Base-by-base conservation (phyloP, 23 tunicate species). In the Ascidia mentula region DNA sequence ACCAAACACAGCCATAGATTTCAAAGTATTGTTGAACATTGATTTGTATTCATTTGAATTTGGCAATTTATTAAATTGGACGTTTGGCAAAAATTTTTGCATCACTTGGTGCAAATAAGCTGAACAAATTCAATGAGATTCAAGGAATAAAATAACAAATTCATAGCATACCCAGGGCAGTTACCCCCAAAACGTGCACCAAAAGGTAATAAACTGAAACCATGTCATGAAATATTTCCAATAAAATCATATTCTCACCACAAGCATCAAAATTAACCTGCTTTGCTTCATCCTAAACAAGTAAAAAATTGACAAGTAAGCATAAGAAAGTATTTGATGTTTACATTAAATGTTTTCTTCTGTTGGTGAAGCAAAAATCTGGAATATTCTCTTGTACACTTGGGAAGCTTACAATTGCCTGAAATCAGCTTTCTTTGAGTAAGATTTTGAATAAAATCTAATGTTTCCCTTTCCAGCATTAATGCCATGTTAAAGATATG, bases 311-410 rank as follows among this genome's bases (percentile, higher is more conserved):
- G n/a, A n/a, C n/a, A n/a, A n/a, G n/a, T n/a, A n/a, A n/a, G n/a
- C n/a, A n/a, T n/a, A n/a, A n/a, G n/a, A n/a, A n/a, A n/a, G n/a
- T n/a, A n/a, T n/a, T n/a, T n/a, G n/a, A n/a, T n/a, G n/a, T n/a
- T 53, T 9, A 53, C 65, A 53, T 53, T 28, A 53, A 53, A 53
- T 9, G 24, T 53, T 9, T 53, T 53, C 65, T 53, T 53, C 13
- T 53, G 65, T 53, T 53, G 65, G 28, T 53, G 65, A 3, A 53
- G 65, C 65, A 53, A 53, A 53, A 53, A 53, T 53, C 65, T 53
- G 1, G 65, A 53, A 9, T 53, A 53, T 9, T 53, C 65, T 53
- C 65, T 53, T 53, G 65, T 53, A 20, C 28, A 26, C 24, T 53
- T 53, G 22, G 65, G 65, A 3, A 53, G 13, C 13, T 53, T 26